Evolutionary conservation across 1,140 invertebrate genomes (phyloP).

Genomic region (Drosophila tani): DNA sequence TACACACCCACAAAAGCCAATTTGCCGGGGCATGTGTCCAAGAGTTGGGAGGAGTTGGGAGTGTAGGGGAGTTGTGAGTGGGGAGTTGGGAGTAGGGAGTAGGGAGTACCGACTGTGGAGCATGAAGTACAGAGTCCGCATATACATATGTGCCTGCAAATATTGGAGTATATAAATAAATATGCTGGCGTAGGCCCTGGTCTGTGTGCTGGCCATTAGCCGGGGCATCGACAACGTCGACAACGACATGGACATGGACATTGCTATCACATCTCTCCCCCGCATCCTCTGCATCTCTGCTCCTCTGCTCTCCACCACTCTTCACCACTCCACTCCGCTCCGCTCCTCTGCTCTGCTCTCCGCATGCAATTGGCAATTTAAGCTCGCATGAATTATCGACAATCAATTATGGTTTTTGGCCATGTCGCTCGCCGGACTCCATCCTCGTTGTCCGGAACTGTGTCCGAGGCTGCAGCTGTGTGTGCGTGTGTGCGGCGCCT

Average conservation of each 20-base stretch:
- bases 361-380: constrained; percentile 80
- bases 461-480: constrained; percentile 10
- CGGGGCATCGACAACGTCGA: constrained; percentile 18
- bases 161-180: constrained; percentile 49
- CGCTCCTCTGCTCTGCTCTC: not conserved
- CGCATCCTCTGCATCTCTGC: not conserved
- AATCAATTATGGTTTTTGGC: constrained; percentile 82
- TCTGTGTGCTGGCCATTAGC: constrained; percentile 29
- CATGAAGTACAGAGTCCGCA: constrained; percentile 1
- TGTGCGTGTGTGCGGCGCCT: constrained; percentile 18
- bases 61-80: not conserved
- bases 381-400: constrained; percentile 82
- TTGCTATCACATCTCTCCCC: constrained; percentile 31
- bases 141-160: constrained; percentile 35
- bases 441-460: constrained; percentile 17
- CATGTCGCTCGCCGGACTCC: constrained; percentile 53
- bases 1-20: constrained; percentile 61
- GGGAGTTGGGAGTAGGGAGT: not conserved
- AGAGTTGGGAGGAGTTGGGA: not conserved
- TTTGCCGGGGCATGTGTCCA: constrained; percentile 32
- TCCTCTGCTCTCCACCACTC: not conserved
- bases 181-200: constrained; percentile 26
- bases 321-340: not conserved
- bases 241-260: constrained; percentile 7
- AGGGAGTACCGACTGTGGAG: not conserved